Base-by-base conservation (phyloP, 2,888 invertebrate species). In the Pterobdella sp. region DNA sequence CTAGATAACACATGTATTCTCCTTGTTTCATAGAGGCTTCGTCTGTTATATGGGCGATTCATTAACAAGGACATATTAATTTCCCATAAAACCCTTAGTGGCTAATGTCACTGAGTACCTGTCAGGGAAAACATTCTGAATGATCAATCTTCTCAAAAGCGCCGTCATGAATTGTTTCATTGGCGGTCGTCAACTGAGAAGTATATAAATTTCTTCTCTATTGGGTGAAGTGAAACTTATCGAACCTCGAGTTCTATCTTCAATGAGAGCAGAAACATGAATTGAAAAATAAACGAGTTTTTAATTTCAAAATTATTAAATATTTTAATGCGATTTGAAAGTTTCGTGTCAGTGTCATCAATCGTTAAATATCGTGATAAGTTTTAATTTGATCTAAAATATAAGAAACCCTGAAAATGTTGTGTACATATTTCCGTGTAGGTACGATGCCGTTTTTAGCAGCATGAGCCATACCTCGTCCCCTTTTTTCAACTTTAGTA, bases 401-500 rank as follows among this genome's bases (percentile, higher is more conserved):
- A 73, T 63, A 32, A 73, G 29, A 63, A 73, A 73, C 1, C 73
- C 73, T 10, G 73, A 73, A 42, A 73, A 73, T 2, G 73, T 73
- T 3, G 73, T 69, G 64, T 73, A 73, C 73, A 73, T 73, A 42
- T 64, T 60, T n/a, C 73, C 73, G 35, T 73, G 73, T 31, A 73
- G 73, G 49, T 73, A 69, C 26, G 73, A 73, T 42, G 73, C 68
- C 4, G 36, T 35, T 35, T 69, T 69, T 22, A 73, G 64, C 37
- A 73, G 32, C 69, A 64, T 37, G 32, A 73, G 31, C 73, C 73
- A 73, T 14, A 73, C 69, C 64, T 77, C 79, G 75, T 82, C 81
- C 14, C 79, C 80, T 73, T 78, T 76, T 66, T 77, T 77, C 75
- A 82, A 76, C 68, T 77, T 78, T 77, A 82, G 75, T 74, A 82